These are phyloP conservation scores for Chrysolina haemoptera DNA, from an alignment of 2,888 invertebrate species.

Conservation along the genomic window DNA sequence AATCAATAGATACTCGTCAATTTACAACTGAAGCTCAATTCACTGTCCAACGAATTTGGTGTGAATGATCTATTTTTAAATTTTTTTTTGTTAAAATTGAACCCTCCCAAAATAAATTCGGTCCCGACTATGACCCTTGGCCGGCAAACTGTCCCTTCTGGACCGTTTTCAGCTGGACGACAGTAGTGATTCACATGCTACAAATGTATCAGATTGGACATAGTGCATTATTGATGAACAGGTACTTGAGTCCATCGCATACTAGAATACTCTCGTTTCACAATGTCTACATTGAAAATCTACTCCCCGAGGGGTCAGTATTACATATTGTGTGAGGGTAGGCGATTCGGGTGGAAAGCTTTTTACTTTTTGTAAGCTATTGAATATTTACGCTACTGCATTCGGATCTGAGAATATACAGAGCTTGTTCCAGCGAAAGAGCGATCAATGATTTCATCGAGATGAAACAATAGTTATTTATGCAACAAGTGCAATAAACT, in stretches of 20 bases:
- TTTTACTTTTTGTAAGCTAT: conserved; percentile 25
- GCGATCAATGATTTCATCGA: too few species aligned
- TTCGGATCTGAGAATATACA: not conserved
- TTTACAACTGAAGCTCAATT: too few species aligned
- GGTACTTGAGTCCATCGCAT: conserved; percentile 65
- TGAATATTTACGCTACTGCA: conserved; percentile 5
- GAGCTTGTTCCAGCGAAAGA: not conserved
- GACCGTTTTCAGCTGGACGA: conserved; percentile 30
- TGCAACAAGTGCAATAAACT: too few species aligned
- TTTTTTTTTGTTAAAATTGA: too few species aligned
- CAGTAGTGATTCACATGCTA: conserved; percentile 62
- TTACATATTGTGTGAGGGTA: conserved; percentile 33
- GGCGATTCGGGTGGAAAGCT: conserved; percentile 26
- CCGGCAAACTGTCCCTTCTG: conserved; percentile 26
- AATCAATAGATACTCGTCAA: too few species aligned
- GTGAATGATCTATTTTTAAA: too few species aligned
- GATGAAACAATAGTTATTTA: too few species aligned
- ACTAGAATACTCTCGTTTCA: conserved; percentile 31
- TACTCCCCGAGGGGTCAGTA: conserved; percentile 36
- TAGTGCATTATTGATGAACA: conserved; percentile 69
- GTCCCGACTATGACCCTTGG: not conserved
- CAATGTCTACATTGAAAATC: conserved; percentile 25
- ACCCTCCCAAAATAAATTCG: not conserved
- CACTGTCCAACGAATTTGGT: too few species aligned
- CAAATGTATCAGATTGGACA: conserved; percentile 67